A percentile compares a stretch with the other conserved stretches of the same genome.
Conservation (phyloP, 1,140 invertebrate species). For the Coenobita brevimanus region DNA sequence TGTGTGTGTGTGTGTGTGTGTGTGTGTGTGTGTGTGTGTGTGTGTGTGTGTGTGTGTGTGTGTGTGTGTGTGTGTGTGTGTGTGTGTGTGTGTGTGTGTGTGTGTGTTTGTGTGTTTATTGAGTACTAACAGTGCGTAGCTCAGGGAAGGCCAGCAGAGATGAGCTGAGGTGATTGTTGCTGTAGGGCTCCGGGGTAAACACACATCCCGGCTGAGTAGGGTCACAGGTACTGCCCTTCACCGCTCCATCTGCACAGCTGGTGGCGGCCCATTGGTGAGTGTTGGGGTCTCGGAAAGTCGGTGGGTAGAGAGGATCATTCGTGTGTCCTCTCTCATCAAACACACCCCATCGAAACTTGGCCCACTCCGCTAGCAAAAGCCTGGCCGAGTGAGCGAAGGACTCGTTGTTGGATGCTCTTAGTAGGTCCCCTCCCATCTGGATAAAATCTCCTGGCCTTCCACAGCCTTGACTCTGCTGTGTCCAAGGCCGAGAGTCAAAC, state of each 20-base stretch:
- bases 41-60: no score
- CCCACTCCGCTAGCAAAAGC: constrained; percentile 74
- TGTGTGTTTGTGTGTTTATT: no score
- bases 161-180: constrained; percentile 3
- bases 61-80: no score
- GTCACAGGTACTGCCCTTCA: constrained; percentile 36
- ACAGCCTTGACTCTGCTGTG: constrained; percentile 71
- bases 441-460: constrained; percentile 71
- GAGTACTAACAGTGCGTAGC: not conserved
- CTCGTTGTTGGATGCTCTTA: constrained; percentile 46
- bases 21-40: no score
- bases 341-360: constrained; percentile 74
- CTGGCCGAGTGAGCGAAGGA: constrained; percentile 70
- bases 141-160: constrained; percentile 32
- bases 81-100: no score
- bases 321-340: constrained; percentile 74
- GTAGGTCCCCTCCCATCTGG: constrained; percentile 70
- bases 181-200: constrained; percentile 7
- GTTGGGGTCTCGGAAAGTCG: constrained; percentile 67
- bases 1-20: no score
- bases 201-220: constrained; percentile 6
- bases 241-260: constrained; percentile 38
- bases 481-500: constrained; percentile 71
- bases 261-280: constrained; percentile 24
- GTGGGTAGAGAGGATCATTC: constrained; percentile 70